Evolutionary conservation across 1,140 invertebrate species (phyloP), one percentile per base, ranked within the genome.

Genomic region (Drosophila sturtevanti): DNA sequence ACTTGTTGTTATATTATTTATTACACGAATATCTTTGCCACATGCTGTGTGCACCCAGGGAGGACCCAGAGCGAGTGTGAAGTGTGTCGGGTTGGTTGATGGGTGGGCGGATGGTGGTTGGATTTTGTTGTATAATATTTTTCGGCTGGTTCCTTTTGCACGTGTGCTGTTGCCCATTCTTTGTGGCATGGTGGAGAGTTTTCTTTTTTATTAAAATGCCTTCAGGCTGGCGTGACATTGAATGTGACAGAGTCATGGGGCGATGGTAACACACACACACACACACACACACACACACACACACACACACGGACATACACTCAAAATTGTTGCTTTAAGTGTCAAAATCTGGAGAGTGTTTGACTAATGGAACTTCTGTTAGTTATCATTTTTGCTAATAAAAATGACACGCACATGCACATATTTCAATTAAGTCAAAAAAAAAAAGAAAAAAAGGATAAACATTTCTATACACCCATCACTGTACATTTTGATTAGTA

Each of bases 1-100:
- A 48, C 56, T 70, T 74, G 66, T 55, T 68, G 44, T 64, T 63
- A 27, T 69, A 64, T 74, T 74, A 70, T 74, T 62, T 70, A 70
- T 74, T 62, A 37, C 55, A 74, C 27, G 56, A 70, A 65, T 70
- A 62, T 61, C 56, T 55, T 48, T 59, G 66, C 60, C 72, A 64
- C 72, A 65, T 62, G 72, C 62, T 74, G 72, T 74, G 72, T 55
- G 72, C 60, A 38, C 54, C 38, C 54, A 64, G 35, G 11, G 35
- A 22, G 58, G 41, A 48, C 16, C 41, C 41, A 21, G 31, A 44
- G n/a, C 38, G 22, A 37, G 52, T 41, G 59, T 59, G 54, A 59
- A 54, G 24, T 56, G 55, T 63, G 41, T 48, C 9, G 9, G 34
- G 41, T 14, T 21, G 34, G 41, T 14, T 21, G 9, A 18, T 21